Percentiles rank a stretch among this genome's conserved stretches.
These are phyloP conservation scores for Malacoctenus gilli DNA, from an alignment of 2,797 vertebrate species.

Conservation along the genomic window DNA sequence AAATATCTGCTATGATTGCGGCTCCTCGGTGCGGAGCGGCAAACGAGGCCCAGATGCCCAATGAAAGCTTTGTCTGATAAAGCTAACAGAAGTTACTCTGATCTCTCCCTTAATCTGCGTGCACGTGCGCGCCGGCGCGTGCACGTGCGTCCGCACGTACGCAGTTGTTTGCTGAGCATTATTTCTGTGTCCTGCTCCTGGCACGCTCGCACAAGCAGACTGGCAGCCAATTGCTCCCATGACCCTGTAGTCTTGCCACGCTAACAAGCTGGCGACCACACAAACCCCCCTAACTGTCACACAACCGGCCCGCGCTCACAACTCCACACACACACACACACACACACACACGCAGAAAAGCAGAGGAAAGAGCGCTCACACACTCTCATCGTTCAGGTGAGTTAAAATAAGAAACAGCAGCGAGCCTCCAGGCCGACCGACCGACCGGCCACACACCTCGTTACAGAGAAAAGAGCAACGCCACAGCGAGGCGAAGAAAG, in stretches of 20 bases:
- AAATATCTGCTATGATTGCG: constrained; percentile 57
- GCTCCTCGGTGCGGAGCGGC: constrained; percentile 64
- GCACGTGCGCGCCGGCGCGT: constrained; percentile 11
- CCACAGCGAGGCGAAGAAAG: constrained; percentile 9
- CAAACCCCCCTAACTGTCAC: constrained; percentile 68
- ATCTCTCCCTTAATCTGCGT: constrained; percentile 72
- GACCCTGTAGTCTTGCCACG: constrained; percentile 79
- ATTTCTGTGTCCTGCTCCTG: constrained; percentile 80
- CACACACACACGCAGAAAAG: constrained; percentile 12
- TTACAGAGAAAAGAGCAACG: constrained; percentile 30
- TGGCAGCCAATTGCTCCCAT: constrained; percentile 81
- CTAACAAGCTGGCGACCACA: constrained; percentile 82
- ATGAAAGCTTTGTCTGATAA: constrained; percentile 77
- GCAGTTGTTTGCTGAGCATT: constrained; percentile 71
- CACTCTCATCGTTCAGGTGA: constrained; percentile 39
- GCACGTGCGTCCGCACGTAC: constrained; percentile 21
- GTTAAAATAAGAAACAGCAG: constrained; percentile 13
- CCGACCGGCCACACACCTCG: constrained; percentile 22
- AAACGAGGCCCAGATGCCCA: constrained; percentile 75
- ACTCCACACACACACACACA: constrained; percentile 27
- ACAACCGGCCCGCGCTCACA: constrained; percentile 28
- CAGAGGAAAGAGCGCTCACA: constrained; percentile 17
- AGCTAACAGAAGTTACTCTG: constrained; percentile 79
- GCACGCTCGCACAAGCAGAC: constrained; percentile 71
- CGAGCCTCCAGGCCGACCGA: constrained; percentile 30